These are phyloP conservation scores for Pipra filicauda DNA, from an alignment of 2,113 vertebrate species.

Conservation along the genomic window DNA sequence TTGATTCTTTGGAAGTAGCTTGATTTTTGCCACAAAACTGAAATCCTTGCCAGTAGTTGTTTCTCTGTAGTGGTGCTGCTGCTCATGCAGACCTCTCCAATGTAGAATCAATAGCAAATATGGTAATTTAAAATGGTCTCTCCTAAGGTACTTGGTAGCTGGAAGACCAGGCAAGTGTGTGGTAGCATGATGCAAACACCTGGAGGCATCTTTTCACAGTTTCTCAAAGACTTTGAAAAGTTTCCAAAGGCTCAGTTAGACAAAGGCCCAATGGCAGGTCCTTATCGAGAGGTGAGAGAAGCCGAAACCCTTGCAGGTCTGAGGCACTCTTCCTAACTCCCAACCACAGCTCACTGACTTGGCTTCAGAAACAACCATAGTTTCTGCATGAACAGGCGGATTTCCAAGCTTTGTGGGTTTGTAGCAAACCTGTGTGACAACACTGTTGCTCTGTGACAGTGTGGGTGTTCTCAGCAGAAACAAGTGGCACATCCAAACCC, in stretches of 20 bases:
- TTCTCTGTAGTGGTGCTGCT: not conserved
- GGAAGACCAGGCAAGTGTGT: not conserved
- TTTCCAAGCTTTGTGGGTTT: slow-evolving; percentile 3
- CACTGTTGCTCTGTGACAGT: not conserved
- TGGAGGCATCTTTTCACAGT: not conserved
- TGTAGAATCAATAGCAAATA: fast-evolving
- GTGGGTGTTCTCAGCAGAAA: slow-evolving; percentile 9
- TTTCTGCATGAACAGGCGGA: not conserved
- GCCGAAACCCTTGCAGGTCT: not conserved
- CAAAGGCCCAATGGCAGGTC: not conserved
- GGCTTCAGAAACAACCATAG: not conserved
- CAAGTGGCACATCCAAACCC: not conserved
- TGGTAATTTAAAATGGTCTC: not conserved
- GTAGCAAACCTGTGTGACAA: not conserved
- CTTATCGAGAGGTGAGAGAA: not conserved
- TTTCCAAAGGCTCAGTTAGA: not conserved
- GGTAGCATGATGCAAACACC: not conserved
- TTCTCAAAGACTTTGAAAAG: not conserved
- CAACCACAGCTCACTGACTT: not conserved
- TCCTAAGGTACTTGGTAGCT: not conserved
- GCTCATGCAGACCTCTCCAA: not conserved
- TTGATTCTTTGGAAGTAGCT: not conserved
- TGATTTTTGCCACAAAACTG: not conserved
- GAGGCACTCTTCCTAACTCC: not conserved
- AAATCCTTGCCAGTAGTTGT: not conserved